phyloP scores from a whole-genome alignment of 2,113 vertebrate genomes.

The Rhombomys opimus region DNA sequence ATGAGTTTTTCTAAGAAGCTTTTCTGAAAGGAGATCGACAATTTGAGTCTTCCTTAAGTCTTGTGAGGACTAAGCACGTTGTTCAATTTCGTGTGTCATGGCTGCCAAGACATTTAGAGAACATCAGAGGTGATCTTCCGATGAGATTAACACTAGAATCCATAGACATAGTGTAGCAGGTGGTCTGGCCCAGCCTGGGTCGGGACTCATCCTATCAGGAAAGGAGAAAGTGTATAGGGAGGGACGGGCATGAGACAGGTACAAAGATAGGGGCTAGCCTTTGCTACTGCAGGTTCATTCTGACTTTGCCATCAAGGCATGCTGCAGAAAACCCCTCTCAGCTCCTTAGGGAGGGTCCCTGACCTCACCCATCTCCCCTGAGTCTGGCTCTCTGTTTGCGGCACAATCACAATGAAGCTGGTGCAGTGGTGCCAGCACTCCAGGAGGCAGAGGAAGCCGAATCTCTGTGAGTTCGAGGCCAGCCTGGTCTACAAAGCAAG shows the following conservation, averaged over 20 bases:
- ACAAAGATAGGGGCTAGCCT: not conserved
- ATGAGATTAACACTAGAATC: not conserved
- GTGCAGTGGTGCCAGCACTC: too few species aligned
- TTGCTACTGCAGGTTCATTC: not conserved
- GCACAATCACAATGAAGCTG: not conserved
- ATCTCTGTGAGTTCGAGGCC: too few species aligned
- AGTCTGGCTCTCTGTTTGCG: not conserved
- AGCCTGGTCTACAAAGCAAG: too few species aligned
- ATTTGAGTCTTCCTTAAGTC: not conserved
- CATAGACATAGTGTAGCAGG: not conserved
- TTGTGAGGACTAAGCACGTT: not conserved
- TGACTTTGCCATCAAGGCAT: not conserved
- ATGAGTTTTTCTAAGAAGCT: not conserved
- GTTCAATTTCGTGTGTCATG: not conserved
- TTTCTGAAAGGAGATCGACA: not conserved
- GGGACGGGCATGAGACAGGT: fast-evolving
- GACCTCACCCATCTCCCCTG: not conserved
- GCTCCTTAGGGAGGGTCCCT: not conserved
- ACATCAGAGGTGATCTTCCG: not conserved
- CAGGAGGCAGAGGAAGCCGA: too few species aligned
- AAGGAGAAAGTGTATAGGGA: not conserved
- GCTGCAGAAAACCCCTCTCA: fast-evolving
- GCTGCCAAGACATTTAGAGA: too few species aligned
- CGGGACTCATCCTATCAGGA: not conserved
- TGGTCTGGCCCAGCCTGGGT: not conserved